Evolutionary conservation across 1,140 invertebrate genomes (phyloP).

Genomic region (Belonocnema kinseyi): DNA sequence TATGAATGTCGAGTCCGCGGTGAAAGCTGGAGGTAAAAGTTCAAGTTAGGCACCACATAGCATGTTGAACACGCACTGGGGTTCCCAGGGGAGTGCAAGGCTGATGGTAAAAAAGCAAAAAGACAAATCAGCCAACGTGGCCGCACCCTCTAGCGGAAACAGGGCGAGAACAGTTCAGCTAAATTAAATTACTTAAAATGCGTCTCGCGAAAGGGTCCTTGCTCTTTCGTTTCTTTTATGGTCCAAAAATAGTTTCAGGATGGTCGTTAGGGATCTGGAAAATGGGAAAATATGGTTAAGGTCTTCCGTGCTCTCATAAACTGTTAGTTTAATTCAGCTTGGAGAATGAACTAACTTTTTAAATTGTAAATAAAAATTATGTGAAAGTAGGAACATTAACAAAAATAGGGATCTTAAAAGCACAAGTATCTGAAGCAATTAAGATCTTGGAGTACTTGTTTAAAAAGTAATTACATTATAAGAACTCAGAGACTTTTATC

Average conservation of each 20-base stretch:
- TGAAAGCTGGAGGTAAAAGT: conserved; percentile 6
- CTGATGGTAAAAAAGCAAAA: conserved; percentile 41
- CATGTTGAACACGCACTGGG: neutral
- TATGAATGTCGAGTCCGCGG: neutral
- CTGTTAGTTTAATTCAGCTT: no score
- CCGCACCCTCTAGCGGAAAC: conserved; percentile 54
- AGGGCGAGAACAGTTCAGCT: conserved; percentile 42
- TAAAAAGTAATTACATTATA: no score
- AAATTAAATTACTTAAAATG: conserved; percentile 53
- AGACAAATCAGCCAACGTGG: conserved; percentile 54
- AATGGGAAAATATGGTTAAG: neutral
- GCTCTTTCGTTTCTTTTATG: neutral
- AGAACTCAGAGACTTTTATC: no score
- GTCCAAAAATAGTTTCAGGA: neutral
- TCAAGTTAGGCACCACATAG: conserved; percentile 17
- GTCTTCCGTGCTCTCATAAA: neutral
- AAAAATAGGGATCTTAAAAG: no score
- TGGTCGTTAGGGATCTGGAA: neutral
- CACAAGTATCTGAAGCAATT: no score
- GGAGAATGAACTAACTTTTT: no score
- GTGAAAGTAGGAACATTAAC: no score
- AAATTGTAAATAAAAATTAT: no score
- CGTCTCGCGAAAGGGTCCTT: neutral
- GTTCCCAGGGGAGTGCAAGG: conserved; percentile 45
- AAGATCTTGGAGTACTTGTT: no score